Evolutionary conservation across 2,797 vertebrate species (phyloP).

Genomic region (Myotis planiceps): DNA sequence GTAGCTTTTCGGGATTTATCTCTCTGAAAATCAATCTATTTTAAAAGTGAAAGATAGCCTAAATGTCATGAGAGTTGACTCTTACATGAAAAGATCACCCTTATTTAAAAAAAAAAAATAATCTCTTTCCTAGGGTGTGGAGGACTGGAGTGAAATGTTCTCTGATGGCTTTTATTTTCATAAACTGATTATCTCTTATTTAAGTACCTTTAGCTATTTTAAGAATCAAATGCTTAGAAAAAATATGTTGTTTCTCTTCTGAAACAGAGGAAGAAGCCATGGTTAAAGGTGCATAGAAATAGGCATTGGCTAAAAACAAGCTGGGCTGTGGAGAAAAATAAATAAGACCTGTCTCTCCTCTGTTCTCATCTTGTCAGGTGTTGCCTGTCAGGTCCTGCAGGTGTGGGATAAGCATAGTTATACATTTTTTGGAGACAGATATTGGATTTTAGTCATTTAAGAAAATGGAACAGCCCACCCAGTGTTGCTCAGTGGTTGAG

Average conservation of each 20-base stretch:
- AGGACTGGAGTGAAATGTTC: not conserved
- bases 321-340: not conserved
- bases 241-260: not conserved
- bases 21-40: not conserved
- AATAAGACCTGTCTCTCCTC: not conserved
- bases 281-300: not conserved
- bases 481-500: no score
- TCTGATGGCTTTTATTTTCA: not conserved
- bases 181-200: not conserved
- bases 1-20: not conserved
- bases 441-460: not conserved
- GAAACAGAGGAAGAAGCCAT: not conserved
- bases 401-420: not conserved
- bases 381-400: not conserved
- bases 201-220: constrained; percentile 10
- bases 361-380: not conserved
- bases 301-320: not conserved
- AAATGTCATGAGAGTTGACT: not conserved
- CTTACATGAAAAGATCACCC: not conserved
- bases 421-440: not conserved
- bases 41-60: not conserved
- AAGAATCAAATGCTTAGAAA: not conserved
- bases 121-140: not conserved
- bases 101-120: not conserved
- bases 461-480: not conserved